These are phyloP conservation scores for Volucella inanis DNA, from an alignment of 2,888 invertebrate species.

Conservation along the genomic window DNA sequence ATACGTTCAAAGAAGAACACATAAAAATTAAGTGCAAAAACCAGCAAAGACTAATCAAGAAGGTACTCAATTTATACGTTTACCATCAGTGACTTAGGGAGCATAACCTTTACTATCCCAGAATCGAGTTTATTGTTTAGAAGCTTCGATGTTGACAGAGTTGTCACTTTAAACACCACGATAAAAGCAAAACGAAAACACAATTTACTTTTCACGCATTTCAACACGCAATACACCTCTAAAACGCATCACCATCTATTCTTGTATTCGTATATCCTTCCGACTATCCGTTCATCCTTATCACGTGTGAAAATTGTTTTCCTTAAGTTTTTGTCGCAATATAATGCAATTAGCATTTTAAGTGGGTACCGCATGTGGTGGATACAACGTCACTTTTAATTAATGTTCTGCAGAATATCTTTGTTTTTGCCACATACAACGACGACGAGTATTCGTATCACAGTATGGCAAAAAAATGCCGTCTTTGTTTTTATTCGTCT, in stretches of 20 bases:
- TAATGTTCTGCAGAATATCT: slow-evolving; percentile 62
- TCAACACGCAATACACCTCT: slow-evolving; percentile 40
- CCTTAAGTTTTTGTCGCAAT: slow-evolving; percentile 51
- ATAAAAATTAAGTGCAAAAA: background rate
- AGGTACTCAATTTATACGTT: no score
- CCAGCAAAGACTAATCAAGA: no score
- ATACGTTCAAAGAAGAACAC: no score
- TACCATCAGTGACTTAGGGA: background rate
- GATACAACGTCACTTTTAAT: slow-evolving; percentile 67
- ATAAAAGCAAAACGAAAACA: background rate
- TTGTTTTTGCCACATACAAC: slow-evolving; percentile 47
- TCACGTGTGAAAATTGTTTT: slow-evolving; percentile 64
- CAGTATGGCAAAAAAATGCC: slow-evolving; percentile 3
- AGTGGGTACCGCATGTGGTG: slow-evolving; percentile 55
- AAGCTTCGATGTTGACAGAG: background rate
- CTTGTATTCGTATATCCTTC: slow-evolving; percentile 41
- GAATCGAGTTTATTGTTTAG: background rate
- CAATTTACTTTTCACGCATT: slow-evolving; percentile 20
- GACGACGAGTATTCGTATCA: background rate
- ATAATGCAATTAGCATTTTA: slow-evolving; percentile 68
- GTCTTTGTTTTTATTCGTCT: background rate
- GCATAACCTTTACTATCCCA: background rate
- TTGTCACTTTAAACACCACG: background rate
- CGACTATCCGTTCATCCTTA: slow-evolving; percentile 19
- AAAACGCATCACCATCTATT: slow-evolving; percentile 48